These are phyloP conservation scores for Syngnathus typhle DNA, from an alignment of 2,113 vertebrate genomes.

Conservation along the genomic window DNA sequence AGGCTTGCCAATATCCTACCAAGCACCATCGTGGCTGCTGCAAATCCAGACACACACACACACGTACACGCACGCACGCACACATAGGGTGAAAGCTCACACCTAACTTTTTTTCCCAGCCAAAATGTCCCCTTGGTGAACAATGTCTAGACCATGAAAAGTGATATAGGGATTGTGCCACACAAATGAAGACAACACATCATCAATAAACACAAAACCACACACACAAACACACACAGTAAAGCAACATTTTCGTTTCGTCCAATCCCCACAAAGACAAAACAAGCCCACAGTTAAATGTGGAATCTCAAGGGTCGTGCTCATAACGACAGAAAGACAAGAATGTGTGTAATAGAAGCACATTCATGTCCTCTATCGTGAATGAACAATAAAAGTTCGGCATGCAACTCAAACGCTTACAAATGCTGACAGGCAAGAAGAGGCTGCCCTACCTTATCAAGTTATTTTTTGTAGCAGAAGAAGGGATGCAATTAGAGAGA, in stretches of 20 bases:
- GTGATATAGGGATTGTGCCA: neutral
- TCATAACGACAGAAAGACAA: neutral
- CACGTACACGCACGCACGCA: neutral
- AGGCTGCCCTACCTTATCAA: neutral
- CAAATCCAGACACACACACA: constrained; percentile 5
- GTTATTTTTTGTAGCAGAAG: neutral
- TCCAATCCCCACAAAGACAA: constrained; percentile 11
- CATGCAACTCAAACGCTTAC: constrained; percentile 1
- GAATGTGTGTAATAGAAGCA: neutral
- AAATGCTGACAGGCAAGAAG: constrained; percentile 18
- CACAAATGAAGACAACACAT: neutral
- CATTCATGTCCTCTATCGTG: constrained; percentile 29
- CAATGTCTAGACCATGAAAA: neutral
- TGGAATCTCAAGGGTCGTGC: neutral
- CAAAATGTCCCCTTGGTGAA: neutral
- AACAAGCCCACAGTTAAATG: neutral
- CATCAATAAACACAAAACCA: neutral
- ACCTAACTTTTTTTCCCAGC: neutral
- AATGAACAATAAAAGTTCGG: constrained; percentile 5
- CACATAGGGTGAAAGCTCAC: neutral
- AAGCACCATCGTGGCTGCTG: constrained; percentile 10
- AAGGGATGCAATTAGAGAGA: neutral
- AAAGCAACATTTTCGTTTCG: neutral
- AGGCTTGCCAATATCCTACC: constrained; percentile 57
- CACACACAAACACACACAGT: neutral